Evolutionary conservation across 2,113 vertebrate species (phyloP).

Genomic region (Phalacrocorax brasilianus): DNA sequence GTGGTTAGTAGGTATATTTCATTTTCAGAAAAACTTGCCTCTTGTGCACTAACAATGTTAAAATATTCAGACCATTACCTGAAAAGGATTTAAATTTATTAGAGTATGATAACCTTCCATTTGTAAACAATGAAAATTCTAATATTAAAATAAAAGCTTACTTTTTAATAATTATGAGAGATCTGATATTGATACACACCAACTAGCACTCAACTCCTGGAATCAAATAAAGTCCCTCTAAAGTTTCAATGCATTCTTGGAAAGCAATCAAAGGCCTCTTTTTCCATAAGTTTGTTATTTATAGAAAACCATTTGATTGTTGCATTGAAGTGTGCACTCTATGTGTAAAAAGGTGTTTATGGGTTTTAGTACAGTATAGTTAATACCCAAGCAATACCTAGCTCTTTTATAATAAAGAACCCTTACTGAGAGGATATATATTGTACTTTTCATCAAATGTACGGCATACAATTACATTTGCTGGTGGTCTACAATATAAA

Average conservation of each 20-base stretch:
- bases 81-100: not conserved
- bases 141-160: not conserved
- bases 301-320: constrained; percentile 77
- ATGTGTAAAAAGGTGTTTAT: constrained; percentile 81
- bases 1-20: not conserved
- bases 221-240: constrained; percentile 47
- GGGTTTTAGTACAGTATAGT: constrained; percentile 78
- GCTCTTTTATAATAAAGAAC: constrained; percentile 69
- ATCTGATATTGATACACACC: not conserved
- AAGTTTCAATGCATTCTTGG: constrained; percentile 68
- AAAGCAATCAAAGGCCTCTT: constrained; percentile 70
- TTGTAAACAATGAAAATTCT: not conserved
- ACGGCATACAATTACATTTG: constrained; percentile 61
- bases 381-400: constrained; percentile 76
- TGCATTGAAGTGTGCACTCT: constrained; percentile 75
- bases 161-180: not conserved
- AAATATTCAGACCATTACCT: not conserved
- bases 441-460: constrained; percentile 56
- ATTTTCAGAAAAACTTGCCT: not conserved
- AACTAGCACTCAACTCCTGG: not conserved
- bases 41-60: not conserved
- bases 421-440: constrained; percentile 68
- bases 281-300: constrained; percentile 76
- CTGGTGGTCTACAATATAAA: constrained; percentile 70
- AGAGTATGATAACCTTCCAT: not conserved